Evolutionary conservation across 2,888 invertebrate genomes (phyloP), one percentile per base, ranked within the genome.

Genomic region (Meteorus colon): DNA sequence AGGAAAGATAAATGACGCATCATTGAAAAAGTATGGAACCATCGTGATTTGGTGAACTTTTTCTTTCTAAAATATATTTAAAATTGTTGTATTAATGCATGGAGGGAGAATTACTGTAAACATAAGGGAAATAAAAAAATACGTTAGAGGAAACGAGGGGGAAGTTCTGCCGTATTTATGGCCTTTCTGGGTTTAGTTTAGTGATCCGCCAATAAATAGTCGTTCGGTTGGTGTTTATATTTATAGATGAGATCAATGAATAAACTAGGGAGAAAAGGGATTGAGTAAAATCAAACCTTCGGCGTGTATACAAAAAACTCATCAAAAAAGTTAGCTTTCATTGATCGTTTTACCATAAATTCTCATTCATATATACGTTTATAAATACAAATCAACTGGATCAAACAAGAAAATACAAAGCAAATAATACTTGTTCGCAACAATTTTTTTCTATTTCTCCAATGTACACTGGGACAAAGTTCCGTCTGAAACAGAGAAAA

Each of bases 131-230:
- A 8, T 1, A 19, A 55, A 55, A 55, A 19, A 55, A 55, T 1
- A 55, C 6, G 55, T 19, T n/a, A 55, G 19, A 10, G 24, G 19
- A 55, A 55, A 55, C 55, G 24, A 55, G 55, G 19, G 19, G 24
- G 4, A 19, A 55, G 1, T 19, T 6, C 55, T 3, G n/a, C 19
- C 19, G 19, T 55, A 55, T 55, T 55, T 55, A 55, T 55, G 55
- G 24, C 55, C 55, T 55, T 55, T 55, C n/a, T 55, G 55, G 55
- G 55, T 55, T 55, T 55, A 55, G 55, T 55, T 55, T 19, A 55
- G 55, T 55, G 55, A 55, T 55, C 55, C 55, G 55, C 55, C 55
- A 55, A 55, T 55, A 55, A 55, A 55, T 55, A 55, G 5, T 55
- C 19, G 55, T 55, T 55, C 55, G n/a, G 55, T 55, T 55, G 10